A percentile compares a stretch with the other conserved stretches of the same genome.
Conservation (phyloP, 2,888 invertebrate species). For the Euplagia quadripunctaria region DNA sequence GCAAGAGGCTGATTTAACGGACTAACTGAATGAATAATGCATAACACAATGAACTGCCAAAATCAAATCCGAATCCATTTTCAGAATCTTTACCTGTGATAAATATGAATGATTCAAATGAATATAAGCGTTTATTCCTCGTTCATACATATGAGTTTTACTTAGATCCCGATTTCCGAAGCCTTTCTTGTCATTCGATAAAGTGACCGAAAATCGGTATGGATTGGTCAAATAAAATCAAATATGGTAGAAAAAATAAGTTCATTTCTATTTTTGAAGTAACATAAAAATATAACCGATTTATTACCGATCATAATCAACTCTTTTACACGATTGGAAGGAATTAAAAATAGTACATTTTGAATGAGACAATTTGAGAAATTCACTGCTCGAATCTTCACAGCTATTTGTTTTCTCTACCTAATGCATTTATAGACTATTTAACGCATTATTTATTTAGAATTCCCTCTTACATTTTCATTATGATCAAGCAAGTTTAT, state of each 20-base stretch:
- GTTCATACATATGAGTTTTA: neutral
- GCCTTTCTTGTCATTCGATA: neutral
- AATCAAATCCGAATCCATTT: conserved; percentile 60
- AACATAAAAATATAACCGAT: no score
- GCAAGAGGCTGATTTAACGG: conserved; percentile 57
- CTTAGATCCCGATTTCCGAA: neutral
- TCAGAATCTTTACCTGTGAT: conserved; percentile 48
- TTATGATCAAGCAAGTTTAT: no score
- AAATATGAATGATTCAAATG: conserved; percentile 40
- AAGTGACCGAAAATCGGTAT: neutral
- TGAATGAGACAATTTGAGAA: no score
- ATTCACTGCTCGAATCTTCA: no score
- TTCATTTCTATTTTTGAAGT: neutral
- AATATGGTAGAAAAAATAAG: neutral
- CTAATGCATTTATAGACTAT: neutral
- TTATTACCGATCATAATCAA: no score
- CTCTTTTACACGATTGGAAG: no score
- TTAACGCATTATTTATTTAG: no score
- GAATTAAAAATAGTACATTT: no score
- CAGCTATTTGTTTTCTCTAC: neutral
- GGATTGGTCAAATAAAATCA: neutral
- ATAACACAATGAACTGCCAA: conserved; percentile 60
- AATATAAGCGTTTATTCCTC: conserved; percentile 18
- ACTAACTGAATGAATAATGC: conserved; percentile 65
- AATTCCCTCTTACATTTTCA: no score